phyloP scores from a whole-genome alignment of 2,113 vertebrate genomes.

The Oreochromis spilurus region DNA sequence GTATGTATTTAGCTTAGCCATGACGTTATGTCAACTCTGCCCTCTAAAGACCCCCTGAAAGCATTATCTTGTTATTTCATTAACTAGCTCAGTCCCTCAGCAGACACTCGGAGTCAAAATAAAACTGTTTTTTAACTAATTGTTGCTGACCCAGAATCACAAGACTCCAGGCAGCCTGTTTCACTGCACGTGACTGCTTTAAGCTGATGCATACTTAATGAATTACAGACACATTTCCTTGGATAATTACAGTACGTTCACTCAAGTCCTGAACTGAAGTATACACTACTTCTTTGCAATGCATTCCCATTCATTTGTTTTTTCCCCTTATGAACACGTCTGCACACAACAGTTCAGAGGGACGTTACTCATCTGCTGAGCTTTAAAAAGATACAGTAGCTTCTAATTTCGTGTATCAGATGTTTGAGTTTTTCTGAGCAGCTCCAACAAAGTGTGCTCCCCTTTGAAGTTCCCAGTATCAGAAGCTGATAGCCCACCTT shows the following conservation, averaged over 20 bases:
- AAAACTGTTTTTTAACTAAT: constrained; percentile 38
- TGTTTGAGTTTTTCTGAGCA: background rate
- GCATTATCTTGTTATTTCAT: constrained; percentile 16
- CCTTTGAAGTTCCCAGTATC: background rate
- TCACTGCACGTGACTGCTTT: background rate
- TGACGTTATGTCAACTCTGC: background rate
- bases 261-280: background rate
- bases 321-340: background rate
- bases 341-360: background rate
- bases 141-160: constrained; percentile 18
- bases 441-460: background rate
- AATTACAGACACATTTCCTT: background rate
- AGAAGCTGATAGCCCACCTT: background rate
- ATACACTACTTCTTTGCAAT: background rate
- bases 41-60: background rate
- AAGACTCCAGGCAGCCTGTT: background rate
- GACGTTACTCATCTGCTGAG: background rate
- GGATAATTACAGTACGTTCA: background rate
- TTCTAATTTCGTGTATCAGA: background rate
- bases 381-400: background rate
- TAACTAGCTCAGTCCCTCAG: background rate
- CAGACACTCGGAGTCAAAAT: constrained; percentile 11
- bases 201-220: background rate
- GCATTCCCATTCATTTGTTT: background rate
- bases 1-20: background rate